phyloP scores from a whole-genome alignment of 2,113 vertebrate species.

The Saccopteryx leptura region DNA sequence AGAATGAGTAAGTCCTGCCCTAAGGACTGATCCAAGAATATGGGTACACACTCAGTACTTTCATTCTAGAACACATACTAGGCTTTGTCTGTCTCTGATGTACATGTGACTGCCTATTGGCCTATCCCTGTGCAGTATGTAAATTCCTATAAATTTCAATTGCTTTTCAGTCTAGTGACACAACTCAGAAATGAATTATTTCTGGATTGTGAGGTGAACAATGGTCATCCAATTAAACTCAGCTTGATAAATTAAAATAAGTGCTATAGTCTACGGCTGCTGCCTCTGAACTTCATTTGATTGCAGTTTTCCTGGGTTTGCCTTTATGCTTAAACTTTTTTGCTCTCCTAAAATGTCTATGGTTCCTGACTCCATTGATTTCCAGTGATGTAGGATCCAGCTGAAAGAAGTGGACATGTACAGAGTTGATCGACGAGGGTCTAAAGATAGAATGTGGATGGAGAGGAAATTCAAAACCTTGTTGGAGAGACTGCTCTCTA shows the following conservation, averaged over 20 bases:
- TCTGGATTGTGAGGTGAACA: background rate
- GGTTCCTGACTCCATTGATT: background rate
- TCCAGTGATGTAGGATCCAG: background rate
- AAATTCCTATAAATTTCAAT: background rate
- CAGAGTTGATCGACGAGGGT: background rate
- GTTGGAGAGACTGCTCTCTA: background rate
- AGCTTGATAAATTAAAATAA: slow-evolving; percentile 6
- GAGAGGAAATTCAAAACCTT: background rate
- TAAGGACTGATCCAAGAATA: background rate
- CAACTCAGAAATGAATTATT: background rate
- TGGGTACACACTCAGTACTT: background rate
- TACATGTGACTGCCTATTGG: background rate
- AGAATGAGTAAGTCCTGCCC: background rate
- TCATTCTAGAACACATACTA: background rate
- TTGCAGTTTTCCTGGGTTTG: background rate
- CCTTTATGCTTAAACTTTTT: slow-evolving; percentile 12
- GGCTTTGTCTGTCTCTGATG: background rate
- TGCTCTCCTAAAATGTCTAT: background rate
- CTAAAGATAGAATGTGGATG: background rate
- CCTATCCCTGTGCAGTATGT: background rate
- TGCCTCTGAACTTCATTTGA: background rate
- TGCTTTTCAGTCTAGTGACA: background rate
- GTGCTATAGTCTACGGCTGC: background rate
- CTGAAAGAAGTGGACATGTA: background rate
- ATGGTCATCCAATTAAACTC: slow-evolving; percentile 6